These are phyloP conservation scores for Philopotamus ludificatus DNA, from an alignment of 1,140 invertebrate genomes.

Conservation along the genomic window DNA sequence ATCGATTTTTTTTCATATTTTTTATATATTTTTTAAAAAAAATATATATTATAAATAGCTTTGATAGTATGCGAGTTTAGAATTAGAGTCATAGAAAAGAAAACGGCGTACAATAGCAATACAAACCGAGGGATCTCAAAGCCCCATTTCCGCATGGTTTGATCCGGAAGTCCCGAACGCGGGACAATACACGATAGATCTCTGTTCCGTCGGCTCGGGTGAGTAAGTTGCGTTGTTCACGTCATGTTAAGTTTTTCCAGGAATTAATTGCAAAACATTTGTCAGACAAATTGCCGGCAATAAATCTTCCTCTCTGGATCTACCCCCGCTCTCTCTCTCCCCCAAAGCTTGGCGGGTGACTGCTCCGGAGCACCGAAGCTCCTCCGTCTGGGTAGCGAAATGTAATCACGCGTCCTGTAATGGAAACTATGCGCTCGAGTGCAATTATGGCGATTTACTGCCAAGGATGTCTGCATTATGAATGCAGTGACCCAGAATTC, in stretches of 20 bases:
- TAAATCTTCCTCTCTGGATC: constrained; percentile 32
- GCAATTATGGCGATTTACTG: constrained; percentile 33
- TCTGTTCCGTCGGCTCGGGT: background rate
- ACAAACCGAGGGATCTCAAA: too few species aligned
- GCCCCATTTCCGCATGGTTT: too few species aligned
- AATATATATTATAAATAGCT: too few species aligned
- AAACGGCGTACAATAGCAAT: too few species aligned
- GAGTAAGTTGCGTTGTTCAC: background rate
- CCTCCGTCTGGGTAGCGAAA: constrained; percentile 10
- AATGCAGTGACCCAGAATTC: background rate
- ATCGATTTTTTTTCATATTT: too few species aligned
- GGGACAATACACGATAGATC: too few species aligned
- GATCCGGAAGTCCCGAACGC: too few species aligned
- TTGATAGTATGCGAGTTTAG: too few species aligned
- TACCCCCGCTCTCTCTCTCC: too few species aligned
- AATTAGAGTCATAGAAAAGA: too few species aligned
- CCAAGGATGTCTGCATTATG: constrained; percentile 2
- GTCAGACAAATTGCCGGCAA: constrained; percentile 37
- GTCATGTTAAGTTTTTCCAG: constrained; percentile 30
- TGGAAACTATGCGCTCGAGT: constrained; percentile 25
- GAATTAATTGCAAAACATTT: constrained; percentile 33
- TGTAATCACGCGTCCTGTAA: constrained; percentile 29
- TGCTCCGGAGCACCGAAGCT: background rate
- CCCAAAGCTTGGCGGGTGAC: too few species aligned
- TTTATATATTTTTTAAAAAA: too few species aligned